Conservation (phyloP, 2,888 invertebrate genomes). For the Dioctria rufipes region DNA sequence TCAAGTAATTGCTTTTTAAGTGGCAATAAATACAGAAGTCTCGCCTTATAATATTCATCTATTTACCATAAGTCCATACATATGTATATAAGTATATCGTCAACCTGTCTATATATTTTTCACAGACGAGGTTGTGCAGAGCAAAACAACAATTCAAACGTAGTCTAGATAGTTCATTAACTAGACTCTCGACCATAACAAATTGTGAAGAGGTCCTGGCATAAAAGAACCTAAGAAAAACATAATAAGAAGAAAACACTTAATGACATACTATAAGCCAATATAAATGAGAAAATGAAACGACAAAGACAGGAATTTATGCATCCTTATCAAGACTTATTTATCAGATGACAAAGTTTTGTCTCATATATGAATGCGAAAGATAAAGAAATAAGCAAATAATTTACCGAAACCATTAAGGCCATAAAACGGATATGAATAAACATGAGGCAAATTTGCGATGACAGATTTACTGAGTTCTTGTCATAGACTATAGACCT, state of each 20-base stretch:
- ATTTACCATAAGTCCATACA: not conserved
- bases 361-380: slow-evolving; percentile 36
- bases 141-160: slow-evolving; percentile 21
- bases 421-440: slow-evolving; percentile 43
- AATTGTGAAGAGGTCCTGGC: slow-evolving; percentile 7
- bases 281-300: slow-evolving; percentile 47
- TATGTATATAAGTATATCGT: too few species aligned
- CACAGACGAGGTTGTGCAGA: slow-evolving; percentile 1
- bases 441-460: slow-evolving; percentile 22
- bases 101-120: too few species aligned
- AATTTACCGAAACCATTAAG: slow-evolving; percentile 7
- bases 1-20: slow-evolving; percentile 28
- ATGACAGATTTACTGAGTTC: not conserved
- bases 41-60: slow-evolving; percentile 15
- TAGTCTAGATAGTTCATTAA: not conserved
- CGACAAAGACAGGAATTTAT: slow-evolving; percentile 29
- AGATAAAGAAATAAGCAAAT: not conserved
- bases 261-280: slow-evolving; percentile 47
- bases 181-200: slow-evolving; percentile 25
- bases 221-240: slow-evolving; percentile 35
- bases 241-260: slow-evolving; percentile 43
- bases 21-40: slow-evolving; percentile 31
- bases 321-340: slow-evolving; percentile 51
- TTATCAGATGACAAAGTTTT: slow-evolving; percentile 51
- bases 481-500: too few species aligned